Percentiles rank a stretch among this genome's conserved stretches.
Conservation (phyloP, 2,113 vertebrate genomes). For the Chionomys nivalis region DNA sequence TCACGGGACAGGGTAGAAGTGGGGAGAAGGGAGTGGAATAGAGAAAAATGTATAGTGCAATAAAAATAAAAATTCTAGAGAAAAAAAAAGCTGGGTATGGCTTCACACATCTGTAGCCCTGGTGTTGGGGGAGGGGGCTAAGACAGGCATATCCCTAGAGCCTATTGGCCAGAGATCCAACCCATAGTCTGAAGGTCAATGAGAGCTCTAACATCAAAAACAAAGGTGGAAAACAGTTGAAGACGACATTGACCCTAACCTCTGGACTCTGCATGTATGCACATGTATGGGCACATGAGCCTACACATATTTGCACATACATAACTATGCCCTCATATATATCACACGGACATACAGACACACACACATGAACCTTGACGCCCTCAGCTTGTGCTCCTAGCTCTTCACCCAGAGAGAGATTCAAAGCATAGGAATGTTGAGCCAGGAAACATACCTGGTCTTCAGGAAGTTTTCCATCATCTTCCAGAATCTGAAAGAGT, state of each 20-base stretch:
- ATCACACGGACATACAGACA: not conserved
- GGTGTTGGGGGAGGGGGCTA: not conserved
- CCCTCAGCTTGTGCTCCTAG: not conserved
- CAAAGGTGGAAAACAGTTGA: not conserved
- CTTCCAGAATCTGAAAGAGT: conserved; percentile 96
- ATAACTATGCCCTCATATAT: not conserved
- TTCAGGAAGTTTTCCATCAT: conserved; percentile 94
- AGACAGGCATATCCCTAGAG: not conserved
- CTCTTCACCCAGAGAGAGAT: not conserved
- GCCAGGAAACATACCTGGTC: conserved; percentile 87
- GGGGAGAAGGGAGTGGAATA: no score
- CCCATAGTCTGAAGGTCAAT: not conserved
- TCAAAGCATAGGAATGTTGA: not conserved
- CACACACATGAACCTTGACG: not conserved
- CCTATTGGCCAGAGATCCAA: not conserved
- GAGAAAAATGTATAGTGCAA: no score
- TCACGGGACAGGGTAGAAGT: no score
- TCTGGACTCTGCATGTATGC: not conserved
- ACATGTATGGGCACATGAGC: not conserved
- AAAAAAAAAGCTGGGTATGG: not conserved
- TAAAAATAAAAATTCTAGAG: no score
- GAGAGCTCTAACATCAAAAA: not conserved
- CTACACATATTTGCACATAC: not conserved
- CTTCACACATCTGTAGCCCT: not conserved
- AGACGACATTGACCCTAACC: not conserved